These are phyloP conservation scores for Chironomus striatipennis DNA, from an alignment of 1,140 invertebrate species.

Conservation along the genomic window DNA sequence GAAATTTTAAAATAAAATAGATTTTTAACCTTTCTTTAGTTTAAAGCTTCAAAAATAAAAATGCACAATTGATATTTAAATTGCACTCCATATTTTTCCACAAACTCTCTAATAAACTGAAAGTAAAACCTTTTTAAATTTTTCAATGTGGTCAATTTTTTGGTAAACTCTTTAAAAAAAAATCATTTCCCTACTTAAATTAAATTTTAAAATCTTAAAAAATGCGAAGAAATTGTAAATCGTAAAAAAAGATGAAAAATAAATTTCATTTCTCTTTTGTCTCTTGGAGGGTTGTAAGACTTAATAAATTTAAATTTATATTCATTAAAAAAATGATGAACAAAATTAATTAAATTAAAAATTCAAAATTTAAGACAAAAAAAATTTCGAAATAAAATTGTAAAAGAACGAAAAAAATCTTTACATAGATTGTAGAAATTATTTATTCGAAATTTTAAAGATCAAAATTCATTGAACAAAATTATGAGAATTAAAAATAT, in stretches of 20 bases:
- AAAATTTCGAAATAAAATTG: background rate
- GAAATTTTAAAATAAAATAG: no score
- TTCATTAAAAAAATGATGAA: background rate
- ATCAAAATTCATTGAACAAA: background rate
- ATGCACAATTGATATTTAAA: background rate
- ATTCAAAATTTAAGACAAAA: background rate
- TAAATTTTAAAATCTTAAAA: background rate
- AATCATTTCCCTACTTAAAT: no score
- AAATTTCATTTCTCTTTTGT: background rate
- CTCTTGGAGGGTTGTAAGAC: slow-evolving; percentile 18
- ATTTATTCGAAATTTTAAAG: background rate
- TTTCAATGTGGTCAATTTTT: slow-evolving; percentile 1
- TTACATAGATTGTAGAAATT: background rate
- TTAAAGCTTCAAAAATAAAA: background rate
- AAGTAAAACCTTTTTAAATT: background rate
- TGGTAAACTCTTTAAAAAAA: background rate
- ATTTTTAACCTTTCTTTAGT: no score
- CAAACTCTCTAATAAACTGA: background rate
- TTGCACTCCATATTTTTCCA: background rate
- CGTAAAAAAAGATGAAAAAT: background rate
- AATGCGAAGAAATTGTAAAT: background rate
- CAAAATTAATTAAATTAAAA: background rate
- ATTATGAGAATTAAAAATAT: background rate
- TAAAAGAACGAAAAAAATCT: background rate
- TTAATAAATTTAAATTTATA: slow-evolving; percentile 1